Evolutionary conservation across 2,113 vertebrate genomes (phyloP), one percentile per base, ranked within the genome.

Genomic region (Xiphorhynchus elegans): DNA sequence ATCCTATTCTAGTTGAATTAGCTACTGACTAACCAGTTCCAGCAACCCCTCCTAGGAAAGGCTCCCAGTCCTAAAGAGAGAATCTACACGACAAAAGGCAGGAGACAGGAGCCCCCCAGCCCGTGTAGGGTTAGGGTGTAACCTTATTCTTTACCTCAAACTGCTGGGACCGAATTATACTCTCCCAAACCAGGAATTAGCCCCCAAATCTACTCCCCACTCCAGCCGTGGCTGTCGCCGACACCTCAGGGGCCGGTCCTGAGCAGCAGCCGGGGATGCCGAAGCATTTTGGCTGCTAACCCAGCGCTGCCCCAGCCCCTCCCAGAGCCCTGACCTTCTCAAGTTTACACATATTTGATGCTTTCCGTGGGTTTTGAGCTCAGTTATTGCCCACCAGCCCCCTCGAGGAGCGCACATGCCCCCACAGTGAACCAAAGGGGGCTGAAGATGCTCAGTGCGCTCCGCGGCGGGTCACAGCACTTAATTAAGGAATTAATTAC

Each of bases 391-490:
- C 0, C 58, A 2, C 2, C 31, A 1, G 31, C 28, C 35, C 0
- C 24, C 52, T 9, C 17, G 1, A 14, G 55, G 17, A 7, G 29
- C 2, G 0, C 53, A 1, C 20, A 3, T 10, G 2, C 6, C 47
- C 47, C 11, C 14, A 6, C 23, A 37, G 1, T 16, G 7, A 25
- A 13, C 33, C 28, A 29, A 33, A 33, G 18, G 1, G 6, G 11
- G 13, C 20, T 0, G 4, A 18, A 19, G 4, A 12, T 0, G 5
- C 1, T 24, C 46, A 1, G 2, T 1, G 56, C 6, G 0, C 50
- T 31, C 29, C 3, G 8, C 0, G 59, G 47, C 13, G 49, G 23
- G 3, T 23, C 2, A 8, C 56, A 16, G 21, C 28, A 0, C 5
- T 37, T 40, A 1, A 2, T 28, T 7, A 3, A 15, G 8, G 6